Base-by-base conservation (phyloP, 2,797 vertebrate genomes). In the Pseudocheirus occidentalis region DNA sequence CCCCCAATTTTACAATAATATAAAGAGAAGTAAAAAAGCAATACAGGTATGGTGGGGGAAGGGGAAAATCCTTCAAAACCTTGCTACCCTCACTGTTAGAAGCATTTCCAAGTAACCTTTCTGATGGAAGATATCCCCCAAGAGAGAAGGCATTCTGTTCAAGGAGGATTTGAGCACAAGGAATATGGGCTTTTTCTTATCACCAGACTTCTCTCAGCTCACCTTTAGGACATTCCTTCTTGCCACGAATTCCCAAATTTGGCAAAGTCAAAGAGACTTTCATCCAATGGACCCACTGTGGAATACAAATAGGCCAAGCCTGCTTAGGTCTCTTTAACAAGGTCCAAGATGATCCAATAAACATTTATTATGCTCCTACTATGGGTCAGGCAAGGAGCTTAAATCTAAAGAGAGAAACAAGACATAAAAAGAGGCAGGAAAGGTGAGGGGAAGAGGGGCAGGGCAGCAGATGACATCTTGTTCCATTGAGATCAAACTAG, bases 101-200 rank as follows among this genome's bases (percentile, higher is more conserved):
- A 92, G 89, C 57, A 92, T 94, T 94, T 56, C 55, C 87, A 94
- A 81, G 53, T 94, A 55, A 62, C 9, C 50, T 54, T 95, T 94
- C 94, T 58, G 31, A 50, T 91, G 73, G 93, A 96, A 52, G 87
- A 24, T 58, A 53, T 52, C 55, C 66, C 10, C 55, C 90, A 4
- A 91, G 94, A 93, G 2, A 93, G 28, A 5, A 94, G 73, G 18
- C 50, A 40, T 24, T 50, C 52, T 21, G 13, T 56, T 73, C 90
- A 53, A 53, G 81, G 46, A 90, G 92, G 55, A 95, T 73, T 56
- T 94, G n/a, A 94, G 46, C 57, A 34, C 24, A 46, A 54, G 2
- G 53, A 92, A 56, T 18, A 66, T 57, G 91, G n/a, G 73, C 28
- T 24, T 87, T 27, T 62, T 91, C 53, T 91, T 57, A 40, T 59